Evolutionary conservation across 2,888 invertebrate species (phyloP).

Genomic region (Theristus sp.): DNA sequence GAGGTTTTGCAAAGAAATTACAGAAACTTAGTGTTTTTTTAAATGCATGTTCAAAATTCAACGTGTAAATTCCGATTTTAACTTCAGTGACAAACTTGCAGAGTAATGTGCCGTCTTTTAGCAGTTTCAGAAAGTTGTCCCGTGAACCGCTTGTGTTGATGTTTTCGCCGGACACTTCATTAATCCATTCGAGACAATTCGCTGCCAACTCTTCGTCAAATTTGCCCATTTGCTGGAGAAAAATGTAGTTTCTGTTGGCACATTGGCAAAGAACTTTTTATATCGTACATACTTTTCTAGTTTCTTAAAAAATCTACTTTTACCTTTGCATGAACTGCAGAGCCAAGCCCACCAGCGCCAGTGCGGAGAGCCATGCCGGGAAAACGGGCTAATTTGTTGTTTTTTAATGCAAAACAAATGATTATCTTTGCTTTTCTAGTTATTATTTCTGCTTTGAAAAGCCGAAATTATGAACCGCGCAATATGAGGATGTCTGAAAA

Average conservation of each 20-base stretch:
- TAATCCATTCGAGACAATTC: slow-evolving; percentile 82
- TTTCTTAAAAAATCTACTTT: too few species aligned
- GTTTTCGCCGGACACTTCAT: slow-evolving; percentile 60
- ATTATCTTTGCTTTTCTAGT: too few species aligned
- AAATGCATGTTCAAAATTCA: background rate
- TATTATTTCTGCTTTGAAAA: too few species aligned
- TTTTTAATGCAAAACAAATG: too few species aligned
- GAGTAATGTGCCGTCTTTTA: slow-evolving; percentile 72
- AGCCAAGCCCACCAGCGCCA: background rate
- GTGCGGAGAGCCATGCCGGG: background rate
- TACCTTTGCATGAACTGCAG: background rate
- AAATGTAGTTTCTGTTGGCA: too few species aligned
- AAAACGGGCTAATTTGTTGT: too few species aligned
- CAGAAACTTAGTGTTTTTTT: too few species aligned
- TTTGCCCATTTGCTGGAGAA: slow-evolving; percentile 75
- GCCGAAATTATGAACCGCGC: too few species aligned
- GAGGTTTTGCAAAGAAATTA: too few species aligned
- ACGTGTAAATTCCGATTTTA: background rate
- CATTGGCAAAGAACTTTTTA: too few species aligned
- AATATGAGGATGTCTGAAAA: too few species aligned
- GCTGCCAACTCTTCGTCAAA: slow-evolving; percentile 83
- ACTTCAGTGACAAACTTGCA: slow-evolving; percentile 80
- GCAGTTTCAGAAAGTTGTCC: slow-evolving; percentile 69
- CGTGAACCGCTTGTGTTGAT: slow-evolving; percentile 62
- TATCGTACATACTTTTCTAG: too few species aligned